Conservation (phyloP, 2,888 invertebrate species). For the Girardia tigrina region DNA sequence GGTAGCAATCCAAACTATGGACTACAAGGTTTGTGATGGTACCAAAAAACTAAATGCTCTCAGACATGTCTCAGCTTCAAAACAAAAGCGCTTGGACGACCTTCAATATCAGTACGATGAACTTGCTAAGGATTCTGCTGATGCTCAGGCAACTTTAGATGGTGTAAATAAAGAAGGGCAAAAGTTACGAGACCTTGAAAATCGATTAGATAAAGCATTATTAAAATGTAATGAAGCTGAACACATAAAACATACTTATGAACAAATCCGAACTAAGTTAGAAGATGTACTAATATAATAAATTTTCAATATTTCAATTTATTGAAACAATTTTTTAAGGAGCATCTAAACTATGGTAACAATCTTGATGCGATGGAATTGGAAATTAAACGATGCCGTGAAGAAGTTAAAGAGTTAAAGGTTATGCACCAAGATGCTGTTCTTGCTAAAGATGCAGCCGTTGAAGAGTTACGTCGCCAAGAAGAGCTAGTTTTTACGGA, state of each 20-base stretch:
- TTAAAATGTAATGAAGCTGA: conserved; percentile 50
- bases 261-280: conserved; percentile 47
- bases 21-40: conserved; percentile 49
- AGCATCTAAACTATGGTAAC: conserved; percentile 46
- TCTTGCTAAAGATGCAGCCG: conserved; percentile 41
- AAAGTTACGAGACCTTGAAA: conserved; percentile 39
- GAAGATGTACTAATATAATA: conserved; percentile 39
- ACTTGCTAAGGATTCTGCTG: conserved; percentile 46
- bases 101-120: conserved; percentile 45
- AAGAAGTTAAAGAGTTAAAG: conserved; percentile 36
- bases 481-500: conserved; percentile 47
- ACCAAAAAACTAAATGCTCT: conserved; percentile 46
- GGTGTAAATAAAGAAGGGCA: conserved; percentile 46
- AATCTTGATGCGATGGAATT: conserved; percentile 46
- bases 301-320: neutral
- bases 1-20: conserved; percentile 41
- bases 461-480: conserved; percentile 44
- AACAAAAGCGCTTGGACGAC: conserved; percentile 46
- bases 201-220: conserved; percentile 44
- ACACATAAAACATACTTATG: conserved; percentile 48
- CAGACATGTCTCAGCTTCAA: conserved; percentile 43
- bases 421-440: conserved; percentile 37
- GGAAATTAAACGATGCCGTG: conserved; percentile 41
- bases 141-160: conserved; percentile 46
- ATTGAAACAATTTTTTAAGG: conserved; percentile 39